Evolutionary conservation across 2,888 invertebrate genomes (phyloP).

Genomic region (Tanaodytes sp.): DNA sequence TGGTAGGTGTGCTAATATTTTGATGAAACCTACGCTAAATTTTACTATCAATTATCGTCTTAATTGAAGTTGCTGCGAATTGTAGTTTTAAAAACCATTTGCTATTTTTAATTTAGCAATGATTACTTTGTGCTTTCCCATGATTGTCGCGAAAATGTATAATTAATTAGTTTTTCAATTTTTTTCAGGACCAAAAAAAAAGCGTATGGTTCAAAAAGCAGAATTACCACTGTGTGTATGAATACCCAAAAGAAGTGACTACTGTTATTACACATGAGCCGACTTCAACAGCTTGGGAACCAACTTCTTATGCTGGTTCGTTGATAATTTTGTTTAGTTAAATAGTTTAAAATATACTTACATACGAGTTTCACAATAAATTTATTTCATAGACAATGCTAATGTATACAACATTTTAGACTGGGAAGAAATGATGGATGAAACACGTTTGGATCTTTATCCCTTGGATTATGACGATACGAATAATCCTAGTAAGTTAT

Average conservation of each 20-base stretch:
- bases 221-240: slow-evolving; percentile 88
- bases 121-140: no score
- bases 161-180: no score
- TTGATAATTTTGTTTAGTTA: no score
- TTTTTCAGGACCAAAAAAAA: slow-evolving; percentile 79
- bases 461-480: slow-evolving; percentile 68
- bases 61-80: no score
- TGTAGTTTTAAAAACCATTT: no score
- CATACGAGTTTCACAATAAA: no score
- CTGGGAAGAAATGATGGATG: slow-evolving; percentile 71
- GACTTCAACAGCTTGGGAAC: slow-evolving; percentile 62
- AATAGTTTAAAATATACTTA: no score
- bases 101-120: no score
- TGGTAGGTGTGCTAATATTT: slow-evolving; percentile 66
- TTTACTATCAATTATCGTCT: no score
- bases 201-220: slow-evolving; percentile 87
- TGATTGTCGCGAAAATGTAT: no score
- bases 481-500: slow-evolving; percentile 63
- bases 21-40: slow-evolving; percentile 40
- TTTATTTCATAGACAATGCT: no score
- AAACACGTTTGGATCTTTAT: slow-evolving; percentile 67
- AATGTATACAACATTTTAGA: slow-evolving; percentile 1
- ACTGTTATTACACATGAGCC: slow-evolving; percentile 64
- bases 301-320: slow-evolving; percentile 71
- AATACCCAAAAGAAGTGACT: slow-evolving; percentile 83